A percentile compares a stretch with the other conserved stretches of the same genome.
Evolutionary conservation across 2,113 vertebrate species (phyloP).

Genomic region (Stegostoma tigrinum): DNA sequence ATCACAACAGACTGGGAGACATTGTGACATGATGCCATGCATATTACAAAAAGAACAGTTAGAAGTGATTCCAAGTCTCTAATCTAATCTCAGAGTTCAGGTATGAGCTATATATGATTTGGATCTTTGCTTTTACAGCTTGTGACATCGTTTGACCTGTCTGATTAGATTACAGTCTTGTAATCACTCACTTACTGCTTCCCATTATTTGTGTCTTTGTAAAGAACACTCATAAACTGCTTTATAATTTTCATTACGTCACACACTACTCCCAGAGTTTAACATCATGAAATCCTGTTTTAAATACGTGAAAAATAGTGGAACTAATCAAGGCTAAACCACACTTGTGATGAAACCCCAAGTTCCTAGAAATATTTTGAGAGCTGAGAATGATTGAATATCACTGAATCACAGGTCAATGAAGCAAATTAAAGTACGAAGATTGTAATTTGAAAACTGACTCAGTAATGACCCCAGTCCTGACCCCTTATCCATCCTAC

Average conservation of each 20-base stretch:
- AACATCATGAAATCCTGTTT: not conserved
- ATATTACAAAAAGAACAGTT: not conserved
- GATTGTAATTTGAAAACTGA: not conserved
- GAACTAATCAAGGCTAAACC: not conserved
- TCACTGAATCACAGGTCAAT: not conserved
- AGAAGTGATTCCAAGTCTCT: not conserved
- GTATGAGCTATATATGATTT: not conserved
- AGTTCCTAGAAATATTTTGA: not conserved
- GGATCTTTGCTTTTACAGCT: not conserved
- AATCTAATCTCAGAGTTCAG: not conserved
- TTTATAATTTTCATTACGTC: not conserved
- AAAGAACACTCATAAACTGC: not conserved
- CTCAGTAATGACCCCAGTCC: not conserved
- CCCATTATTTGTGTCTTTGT: not conserved
- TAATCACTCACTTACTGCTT: not conserved
- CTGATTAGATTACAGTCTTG: not conserved
- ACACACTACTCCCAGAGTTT: not conserved
- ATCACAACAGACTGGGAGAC: not conserved
- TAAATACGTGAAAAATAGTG: not conserved
- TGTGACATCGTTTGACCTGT: not conserved
- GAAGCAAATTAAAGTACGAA: not conserved
- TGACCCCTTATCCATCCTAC: not conserved
- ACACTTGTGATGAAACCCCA: not conserved
- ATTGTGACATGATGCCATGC: not conserved
- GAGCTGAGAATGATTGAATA: not conserved